These are phyloP conservation scores for Choloepus didactylus DNA, from an alignment of 2,797 vertebrate genomes.

Conservation along the genomic window DNA sequence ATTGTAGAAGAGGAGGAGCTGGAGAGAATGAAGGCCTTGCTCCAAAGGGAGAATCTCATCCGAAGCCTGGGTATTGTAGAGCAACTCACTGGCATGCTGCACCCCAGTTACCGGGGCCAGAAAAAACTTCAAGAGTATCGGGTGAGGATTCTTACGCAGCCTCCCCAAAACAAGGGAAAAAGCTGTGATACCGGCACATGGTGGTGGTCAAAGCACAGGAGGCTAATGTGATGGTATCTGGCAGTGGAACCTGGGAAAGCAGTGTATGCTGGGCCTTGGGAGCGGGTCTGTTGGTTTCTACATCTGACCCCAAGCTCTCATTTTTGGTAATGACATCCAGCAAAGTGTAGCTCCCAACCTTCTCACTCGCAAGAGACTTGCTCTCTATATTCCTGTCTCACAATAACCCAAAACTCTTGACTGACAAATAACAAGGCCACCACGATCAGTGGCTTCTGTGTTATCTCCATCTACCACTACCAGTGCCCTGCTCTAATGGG, in stretches of 20 bases:
- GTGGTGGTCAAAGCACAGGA: background rate
- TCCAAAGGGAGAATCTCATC: constrained; percentile 87
- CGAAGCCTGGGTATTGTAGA: constrained; percentile 84
- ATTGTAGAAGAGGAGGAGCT: constrained; percentile 88
- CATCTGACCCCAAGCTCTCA: background rate
- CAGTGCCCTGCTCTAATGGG: background rate
- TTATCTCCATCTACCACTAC: background rate
- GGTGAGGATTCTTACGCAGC: constrained; percentile 74
- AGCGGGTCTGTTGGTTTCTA: constrained; percentile 21
- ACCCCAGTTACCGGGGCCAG: background rate
- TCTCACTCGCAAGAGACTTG: constrained; percentile 17
- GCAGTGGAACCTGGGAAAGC: background rate
- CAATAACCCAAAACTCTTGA: constrained; percentile 21
- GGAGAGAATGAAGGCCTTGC: constrained; percentile 84
- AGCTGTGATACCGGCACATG: background rate
- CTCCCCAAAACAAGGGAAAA: constrained; percentile 40
- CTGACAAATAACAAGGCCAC: constrained; percentile 50
- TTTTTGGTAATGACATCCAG: constrained; percentile 11
- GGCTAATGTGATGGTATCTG: background rate
- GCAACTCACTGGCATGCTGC: constrained; percentile 84
- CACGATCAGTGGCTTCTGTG: constrained; percentile 37
- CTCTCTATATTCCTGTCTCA: constrained; percentile 22
- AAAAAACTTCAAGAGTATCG: constrained; percentile 3
- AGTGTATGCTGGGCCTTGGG: background rate
- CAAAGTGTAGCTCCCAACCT: background rate